Evolutionary conservation across 2,797 vertebrate species (phyloP).

Genomic region (Peromyscus eremicus): DNA sequence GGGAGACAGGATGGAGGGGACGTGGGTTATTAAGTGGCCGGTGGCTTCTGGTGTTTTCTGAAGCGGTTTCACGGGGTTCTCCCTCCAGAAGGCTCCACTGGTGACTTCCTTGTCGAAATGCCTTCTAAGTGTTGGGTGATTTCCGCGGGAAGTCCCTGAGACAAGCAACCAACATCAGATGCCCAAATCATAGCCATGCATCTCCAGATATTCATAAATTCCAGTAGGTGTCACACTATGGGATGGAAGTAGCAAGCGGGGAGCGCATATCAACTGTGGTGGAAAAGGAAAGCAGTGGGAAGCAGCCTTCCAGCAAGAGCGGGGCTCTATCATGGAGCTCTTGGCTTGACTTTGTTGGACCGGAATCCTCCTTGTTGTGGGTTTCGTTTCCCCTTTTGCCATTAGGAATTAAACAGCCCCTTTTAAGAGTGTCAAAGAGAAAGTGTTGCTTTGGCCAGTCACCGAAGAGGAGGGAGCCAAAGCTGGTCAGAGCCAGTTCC

Average conservation of each 20-base stretch:
- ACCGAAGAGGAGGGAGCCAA: slow-evolving; percentile 72
- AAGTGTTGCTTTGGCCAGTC: slow-evolving; percentile 79
- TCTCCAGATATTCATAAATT: slow-evolving; percentile 49
- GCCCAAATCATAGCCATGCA: neutral
- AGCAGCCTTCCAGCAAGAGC: neutral
- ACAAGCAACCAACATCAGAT: neutral
- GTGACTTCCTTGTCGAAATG: slow-evolving; percentile 65
- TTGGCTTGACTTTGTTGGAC: slow-evolving; percentile 61
- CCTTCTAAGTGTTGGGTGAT: slow-evolving; percentile 69
- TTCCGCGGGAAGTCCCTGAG: slow-evolving; percentile 80
- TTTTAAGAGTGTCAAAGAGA: slow-evolving; percentile 79
- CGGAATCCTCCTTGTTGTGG: neutral
- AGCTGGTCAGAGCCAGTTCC: slow-evolving; percentile 72
- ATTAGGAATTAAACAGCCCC: slow-evolving; percentile 79
- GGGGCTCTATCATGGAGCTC: neutral
- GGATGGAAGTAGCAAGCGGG: neutral
- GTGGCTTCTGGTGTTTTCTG: slow-evolving; percentile 55
- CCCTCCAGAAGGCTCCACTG: slow-evolving; percentile 29
- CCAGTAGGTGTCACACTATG: slow-evolving; percentile 64
- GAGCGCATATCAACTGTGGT: neutral
- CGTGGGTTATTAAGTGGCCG: neutral
- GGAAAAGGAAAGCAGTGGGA: neutral
- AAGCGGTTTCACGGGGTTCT: slow-evolving; percentile 57
- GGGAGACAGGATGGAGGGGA: neutral
- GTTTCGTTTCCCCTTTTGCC: slow-evolving; percentile 74